Base-by-base conservation (phyloP, 2,888 invertebrate species). In the Cephonodes hylas region DNA sequence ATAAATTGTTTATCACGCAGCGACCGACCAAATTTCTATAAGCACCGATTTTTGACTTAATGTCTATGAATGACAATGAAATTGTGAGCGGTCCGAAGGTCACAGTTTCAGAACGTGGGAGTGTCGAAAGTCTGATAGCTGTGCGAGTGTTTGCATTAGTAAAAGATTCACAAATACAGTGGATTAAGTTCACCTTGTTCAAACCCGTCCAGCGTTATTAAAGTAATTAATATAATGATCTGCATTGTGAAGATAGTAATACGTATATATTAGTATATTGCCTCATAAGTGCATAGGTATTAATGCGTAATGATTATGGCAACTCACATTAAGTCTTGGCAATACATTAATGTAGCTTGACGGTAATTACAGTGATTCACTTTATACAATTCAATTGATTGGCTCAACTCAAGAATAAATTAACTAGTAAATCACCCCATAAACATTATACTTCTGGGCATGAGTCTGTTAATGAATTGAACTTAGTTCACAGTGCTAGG, bases 1-100 rank as follows among this genome's bases (percentile, higher is more conserved):
- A 74, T 79, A 84, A 83, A 81, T 27, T 31, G 77, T 76, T 76
- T 77, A 77, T 83, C 84, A 85, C 81, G 83, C 82, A 64, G 70
- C 68, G 69, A 73, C 67, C 65, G 70, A 66, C 73, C 77, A 74
- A 77, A 82, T 76, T 80, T 81, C 75, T 76, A 74, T 77, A 79
- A 80, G 79, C 76, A 77, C 79, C 79, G 80, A 81, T 83, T 84
- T 83, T 67, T 72, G 72, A 72, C 69, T 70, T 78, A 82, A 84
- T 82, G 69, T 74, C 66, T 75, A 70, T 72, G 71, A 80, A 76
- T 77, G 80, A 82, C 78, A 80, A 75, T 79, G 71, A 80, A 79
- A 75, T 72, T 79, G 70, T 69, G 20, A 69, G 65, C 67, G 63
- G 59, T 60, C 48, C 70, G 74, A 74, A 80, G 80, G 78, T 81